Base-by-base conservation (phyloP, 1,140 invertebrate species). In the Drosophila yakuba region DNA sequence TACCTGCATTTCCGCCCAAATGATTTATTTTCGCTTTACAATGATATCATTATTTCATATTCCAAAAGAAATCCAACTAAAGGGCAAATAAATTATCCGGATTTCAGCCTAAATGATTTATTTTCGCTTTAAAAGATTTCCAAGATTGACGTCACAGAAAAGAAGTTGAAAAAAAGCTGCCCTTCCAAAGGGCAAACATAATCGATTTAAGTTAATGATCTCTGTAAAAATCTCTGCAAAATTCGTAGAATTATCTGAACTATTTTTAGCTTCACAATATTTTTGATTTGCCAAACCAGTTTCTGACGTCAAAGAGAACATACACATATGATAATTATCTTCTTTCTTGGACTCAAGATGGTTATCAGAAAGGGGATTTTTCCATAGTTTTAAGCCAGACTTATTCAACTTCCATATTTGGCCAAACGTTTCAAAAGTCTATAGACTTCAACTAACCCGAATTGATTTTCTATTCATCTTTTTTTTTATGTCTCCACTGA, bases 401-500 rank as follows among this genome's bases (percentile, higher is more conserved):
- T n/a, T 25, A 64, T 66, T 64, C 64, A 52, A 66, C 7, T 25
- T n/a, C 35, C 60, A 20, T 52, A 20, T 52, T 51, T 50, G 47
- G 64, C n/a, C 64, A 35, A 43, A 36, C 36, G 11, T 64, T 43
- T 48, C 8, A 41, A 39, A 38, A 55, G 35, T 38, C 5, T 14
- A 28, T 20, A 15, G 23, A 47, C 14, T 15, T 28, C n/a, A 35
- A 15, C 32, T 20, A 12, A 23, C n/a, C 36, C 36, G 66, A 71
- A 43, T 71, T 58, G 36, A 71, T 71, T 71, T 71, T 57, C 28
- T 71, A 71, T 71, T 71, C 68, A 71, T 57, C 44, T 71, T 71
- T 71, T 67, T 67, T 69, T 71, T 58, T 35, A 71, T 50, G 36
- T 69, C 36, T 39, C 28, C 67, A 57, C 67, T 69, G 68, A 71